Evolutionary conservation across 1,140 invertebrate genomes (phyloP).

Genomic region (Radopholus similis): DNA sequence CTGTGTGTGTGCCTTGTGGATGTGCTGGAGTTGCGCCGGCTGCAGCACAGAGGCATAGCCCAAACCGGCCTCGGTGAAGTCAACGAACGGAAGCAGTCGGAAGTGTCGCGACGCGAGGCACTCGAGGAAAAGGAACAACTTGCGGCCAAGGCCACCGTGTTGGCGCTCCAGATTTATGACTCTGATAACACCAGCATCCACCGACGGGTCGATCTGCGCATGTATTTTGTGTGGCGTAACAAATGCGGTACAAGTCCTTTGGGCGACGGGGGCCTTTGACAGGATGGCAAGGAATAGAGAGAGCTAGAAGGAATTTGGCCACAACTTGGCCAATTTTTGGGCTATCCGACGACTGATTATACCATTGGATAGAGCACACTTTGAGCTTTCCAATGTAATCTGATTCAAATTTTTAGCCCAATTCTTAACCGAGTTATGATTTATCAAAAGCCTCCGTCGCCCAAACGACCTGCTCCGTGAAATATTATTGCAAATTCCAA

Average conservation of each 20-base stretch:
- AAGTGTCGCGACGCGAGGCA: constrained; percentile 38
- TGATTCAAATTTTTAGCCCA: too few species aligned
- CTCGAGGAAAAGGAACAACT: constrained; percentile 37
- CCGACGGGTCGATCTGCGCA: too few species aligned
- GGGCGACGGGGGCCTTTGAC: not conserved
- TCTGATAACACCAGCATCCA: too few species aligned
- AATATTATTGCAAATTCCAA: constrained; percentile 25
- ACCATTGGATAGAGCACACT: too few species aligned
- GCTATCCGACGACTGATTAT: too few species aligned
- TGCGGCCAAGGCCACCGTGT: constrained; percentile 36
- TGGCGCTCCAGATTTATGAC: constrained; percentile 32
- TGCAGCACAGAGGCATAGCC: constrained; percentile 24
- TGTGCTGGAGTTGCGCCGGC: constrained; percentile 11
- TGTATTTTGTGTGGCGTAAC: too few species aligned
- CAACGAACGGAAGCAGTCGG: constrained; percentile 14
- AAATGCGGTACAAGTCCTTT: not conserved
- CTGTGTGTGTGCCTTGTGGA: constrained; percentile 34
- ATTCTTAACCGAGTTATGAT: too few species aligned
- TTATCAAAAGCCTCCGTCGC: too few species aligned
- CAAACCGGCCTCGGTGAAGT: constrained; percentile 27
- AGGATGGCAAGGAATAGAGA: not conserved
- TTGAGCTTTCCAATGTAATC: too few species aligned
- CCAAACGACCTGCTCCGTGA: too few species aligned
- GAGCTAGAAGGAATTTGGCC: not conserved
- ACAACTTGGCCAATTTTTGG: too few species aligned